These are phyloP conservation scores for Argentina silus DNA, from an alignment of 2,797 vertebrate genomes.

Conservation along the genomic window DNA sequence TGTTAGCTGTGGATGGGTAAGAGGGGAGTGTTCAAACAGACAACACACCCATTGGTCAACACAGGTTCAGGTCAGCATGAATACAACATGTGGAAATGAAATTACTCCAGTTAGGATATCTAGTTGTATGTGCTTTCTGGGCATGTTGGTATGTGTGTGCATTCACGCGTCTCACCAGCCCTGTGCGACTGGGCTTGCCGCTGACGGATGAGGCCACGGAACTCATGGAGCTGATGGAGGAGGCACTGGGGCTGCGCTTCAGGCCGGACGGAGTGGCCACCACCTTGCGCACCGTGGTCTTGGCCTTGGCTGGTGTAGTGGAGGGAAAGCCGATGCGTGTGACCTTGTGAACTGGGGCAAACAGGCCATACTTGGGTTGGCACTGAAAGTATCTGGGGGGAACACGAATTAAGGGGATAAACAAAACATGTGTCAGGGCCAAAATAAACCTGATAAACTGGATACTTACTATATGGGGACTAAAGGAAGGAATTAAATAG, in stretches of 20 bases:
- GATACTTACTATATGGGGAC: too few species aligned
- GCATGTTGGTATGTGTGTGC: not conserved
- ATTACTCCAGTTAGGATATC: not conserved
- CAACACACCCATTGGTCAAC: not conserved
- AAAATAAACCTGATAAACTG: too few species aligned
- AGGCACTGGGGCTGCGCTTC: slow-evolving; percentile 94
- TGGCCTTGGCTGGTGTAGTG: slow-evolving; percentile 95
- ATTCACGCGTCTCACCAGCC: slow-evolving; percentile 89
- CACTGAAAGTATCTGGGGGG: slow-evolving; percentile 94
- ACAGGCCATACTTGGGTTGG: slow-evolving; percentile 95
- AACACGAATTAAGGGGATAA: not conserved
- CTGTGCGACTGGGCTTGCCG: slow-evolving; percentile 96
- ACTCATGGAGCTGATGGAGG: slow-evolving; percentile 95
- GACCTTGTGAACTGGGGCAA: slow-evolving; percentile 97
- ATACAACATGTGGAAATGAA: too few species aligned
- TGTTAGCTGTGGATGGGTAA: slow-evolving; percentile 82
- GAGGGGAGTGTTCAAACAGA: slow-evolving; percentile 34
- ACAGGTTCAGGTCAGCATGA: not conserved
- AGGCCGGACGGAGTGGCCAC: slow-evolving; percentile 80
- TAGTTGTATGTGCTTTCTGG: not conserved
- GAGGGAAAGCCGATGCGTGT: slow-evolving; percentile 97
- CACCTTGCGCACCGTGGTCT: slow-evolving; percentile 86
- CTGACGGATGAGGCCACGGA: slow-evolving; percentile 95
- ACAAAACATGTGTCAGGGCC: not conserved
- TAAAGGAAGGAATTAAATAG: too few species aligned